Conservation (phyloP, 92 coral and sea anemone genomes). For the Siderastrea radians region DNA sequence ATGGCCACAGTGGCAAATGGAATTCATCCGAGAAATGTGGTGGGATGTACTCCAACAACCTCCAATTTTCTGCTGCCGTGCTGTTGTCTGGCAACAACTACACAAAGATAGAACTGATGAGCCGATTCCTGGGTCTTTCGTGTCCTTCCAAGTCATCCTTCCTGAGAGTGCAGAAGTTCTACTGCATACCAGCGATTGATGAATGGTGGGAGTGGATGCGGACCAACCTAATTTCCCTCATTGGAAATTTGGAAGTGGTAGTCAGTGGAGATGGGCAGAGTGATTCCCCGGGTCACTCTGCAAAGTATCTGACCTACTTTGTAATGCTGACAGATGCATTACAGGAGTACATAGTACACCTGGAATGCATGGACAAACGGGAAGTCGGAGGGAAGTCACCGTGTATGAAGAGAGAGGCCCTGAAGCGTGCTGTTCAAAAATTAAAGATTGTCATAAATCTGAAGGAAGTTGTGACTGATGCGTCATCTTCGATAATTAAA, state of each 20-base stretch:
- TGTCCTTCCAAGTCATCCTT: slow-evolving; percentile 49
- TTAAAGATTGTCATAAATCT: slow-evolving; percentile 12
- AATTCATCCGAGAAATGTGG: slow-evolving; percentile 18
- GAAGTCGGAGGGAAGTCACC: slow-evolving; percentile 59
- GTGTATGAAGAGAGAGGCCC: slow-evolving; percentile 36
- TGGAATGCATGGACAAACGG: slow-evolving; percentile 30
- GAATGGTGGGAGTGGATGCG: slow-evolving; percentile 47
- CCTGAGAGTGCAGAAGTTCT: slow-evolving; percentile 20
- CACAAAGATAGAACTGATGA: slow-evolving; percentile 23
- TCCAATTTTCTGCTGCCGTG: slow-evolving; percentile 24
- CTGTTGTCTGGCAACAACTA: slow-evolving; percentile 38
- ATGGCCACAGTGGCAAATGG: slow-evolving; percentile 31
- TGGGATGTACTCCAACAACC: slow-evolving; percentile 39
- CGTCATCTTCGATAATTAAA: slow-evolving; percentile 20
- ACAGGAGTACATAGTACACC: slow-evolving; percentile 12
- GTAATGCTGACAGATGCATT: slow-evolving; percentile 8
- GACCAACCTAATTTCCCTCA: slow-evolving; percentile 1
- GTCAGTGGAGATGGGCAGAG: slow-evolving; percentile 46
- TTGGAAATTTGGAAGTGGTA: slow-evolving; percentile 24
- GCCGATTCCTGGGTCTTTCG: slow-evolving; percentile 16
- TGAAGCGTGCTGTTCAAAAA: background rate
- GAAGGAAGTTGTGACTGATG: slow-evolving; percentile 34
- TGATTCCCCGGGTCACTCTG: slow-evolving; percentile 54
- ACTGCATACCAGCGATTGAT: slow-evolving; percentile 36
- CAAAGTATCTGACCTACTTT: slow-evolving; percentile 44